Percentiles rank a stretch among this genome's conserved stretches.
phyloP scores from a whole-genome alignment of 2,888 invertebrate genomes.

The Horisme vitalbata region DNA sequence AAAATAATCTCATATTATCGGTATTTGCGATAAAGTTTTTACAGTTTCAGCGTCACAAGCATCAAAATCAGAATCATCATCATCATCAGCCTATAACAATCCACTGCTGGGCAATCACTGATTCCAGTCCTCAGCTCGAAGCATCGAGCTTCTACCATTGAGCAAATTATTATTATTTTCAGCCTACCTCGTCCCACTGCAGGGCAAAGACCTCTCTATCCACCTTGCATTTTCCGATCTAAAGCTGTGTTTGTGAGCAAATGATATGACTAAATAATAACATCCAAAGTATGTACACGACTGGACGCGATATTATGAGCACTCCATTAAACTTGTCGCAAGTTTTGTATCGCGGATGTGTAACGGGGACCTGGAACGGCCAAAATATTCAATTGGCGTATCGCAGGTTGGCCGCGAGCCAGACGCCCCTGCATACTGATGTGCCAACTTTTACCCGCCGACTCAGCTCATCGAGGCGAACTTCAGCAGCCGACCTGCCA shows the following conservation, averaged over 20 bases:
- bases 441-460: constrained; percentile 67
- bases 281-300: constrained; percentile 32
- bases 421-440: constrained; percentile 71
- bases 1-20: too few relatives aligned
- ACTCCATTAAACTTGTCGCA: constrained; percentile 62
- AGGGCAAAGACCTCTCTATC: not conserved
- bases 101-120: too few relatives aligned
- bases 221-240: constrained; percentile 12
- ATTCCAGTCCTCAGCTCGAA: too few relatives aligned
- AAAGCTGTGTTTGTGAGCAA: constrained; percentile 18
- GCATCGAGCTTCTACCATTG: too few relatives aligned
- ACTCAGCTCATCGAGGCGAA: constrained; percentile 64
- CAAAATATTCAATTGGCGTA: constrained; percentile 79
- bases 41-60: too few relatives aligned
- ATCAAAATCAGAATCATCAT: too few relatives aligned
- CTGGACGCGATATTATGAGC: constrained; percentile 51
- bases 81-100: too few relatives aligned
- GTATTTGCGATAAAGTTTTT: too few relatives aligned
- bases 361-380: constrained; percentile 52
- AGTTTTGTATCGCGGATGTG: constrained; percentile 65
- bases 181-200: not conserved
- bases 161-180: not conserved
- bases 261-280: constrained; percentile 28
- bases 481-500: constrained; percentile 62
- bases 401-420: constrained; percentile 69